phyloP scores from a whole-genome alignment of 2,113 vertebrate species.

The Rhinolophus sinicus region DNA sequence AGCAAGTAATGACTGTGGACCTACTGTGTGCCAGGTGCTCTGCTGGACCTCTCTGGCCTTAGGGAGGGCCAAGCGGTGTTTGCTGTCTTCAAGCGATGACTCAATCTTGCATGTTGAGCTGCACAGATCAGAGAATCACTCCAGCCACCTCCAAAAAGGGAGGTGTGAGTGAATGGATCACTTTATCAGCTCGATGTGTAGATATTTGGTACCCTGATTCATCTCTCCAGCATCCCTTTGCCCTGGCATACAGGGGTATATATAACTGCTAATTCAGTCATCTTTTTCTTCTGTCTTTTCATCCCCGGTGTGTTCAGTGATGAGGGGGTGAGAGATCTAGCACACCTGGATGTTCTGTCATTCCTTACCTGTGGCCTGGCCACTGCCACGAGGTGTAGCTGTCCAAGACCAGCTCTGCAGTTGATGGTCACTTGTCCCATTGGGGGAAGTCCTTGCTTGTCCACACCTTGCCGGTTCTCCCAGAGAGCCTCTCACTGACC shows the following conservation, averaged over 20 bases:
- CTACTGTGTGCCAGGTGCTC: neutral
- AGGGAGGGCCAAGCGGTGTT: neutral
- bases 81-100: neutral
- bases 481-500: neutral
- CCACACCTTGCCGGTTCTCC: neutral
- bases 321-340: neutral
- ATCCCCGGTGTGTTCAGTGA: neutral
- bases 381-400: accelerated
- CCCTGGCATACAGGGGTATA: neutral
- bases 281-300: neutral
- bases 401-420: neutral
- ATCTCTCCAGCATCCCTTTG: neutral
- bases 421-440: neutral
- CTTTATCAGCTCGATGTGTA: neutral
- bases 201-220: neutral
- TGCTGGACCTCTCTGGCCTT: neutral
- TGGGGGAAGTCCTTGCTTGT: neutral
- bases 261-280: neutral
- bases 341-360: neutral
- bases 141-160: neutral
- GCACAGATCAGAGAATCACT: neutral
- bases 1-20: neutral
- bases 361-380: neutral
- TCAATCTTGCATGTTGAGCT: neutral
- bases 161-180: neutral